A percentile compares a stretch with the other conserved stretches of the same genome.
These are phyloP conservation scores for Percopsis transmontana DNA, from an alignment of 2,113 vertebrate species.

Conservation along the genomic window DNA sequence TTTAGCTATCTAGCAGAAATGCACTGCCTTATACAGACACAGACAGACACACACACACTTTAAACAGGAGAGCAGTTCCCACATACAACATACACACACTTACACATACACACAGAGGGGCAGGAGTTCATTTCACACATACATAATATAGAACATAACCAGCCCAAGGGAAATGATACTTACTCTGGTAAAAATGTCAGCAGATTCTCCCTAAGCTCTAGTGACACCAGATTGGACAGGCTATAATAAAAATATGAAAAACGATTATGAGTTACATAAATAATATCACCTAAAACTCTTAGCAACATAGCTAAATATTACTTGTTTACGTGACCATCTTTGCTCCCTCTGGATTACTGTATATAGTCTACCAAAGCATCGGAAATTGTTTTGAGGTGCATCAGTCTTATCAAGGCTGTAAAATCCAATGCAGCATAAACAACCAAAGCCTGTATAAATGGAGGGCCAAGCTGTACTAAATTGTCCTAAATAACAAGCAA, in stretches of 20 bases:
- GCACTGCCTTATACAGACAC: no score
- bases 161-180: constrained; percentile 68
- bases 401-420: constrained; percentile 55
- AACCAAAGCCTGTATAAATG: constrained; percentile 35
- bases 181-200: constrained; percentile 96
- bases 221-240: constrained; percentile 92
- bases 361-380: constrained; percentile 48
- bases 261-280: constrained; percentile 8
- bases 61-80: no score
- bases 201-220: constrained; percentile 97
- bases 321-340: background rate
- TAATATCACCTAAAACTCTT: background rate
- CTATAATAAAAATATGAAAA: constrained; percentile 72
- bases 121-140: no score
- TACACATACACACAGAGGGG: no score
- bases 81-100: no score
- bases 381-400: constrained; percentile 63
- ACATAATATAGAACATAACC: no score
- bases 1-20: no score
- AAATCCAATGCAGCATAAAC: constrained; percentile 59
- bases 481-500: constrained; percentile 10
- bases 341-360: constrained; percentile 39
- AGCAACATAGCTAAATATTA: background rate
- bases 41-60: no score
- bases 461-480: constrained; percentile 11